phyloP scores from a whole-genome alignment of 2,797 vertebrate species.

The Parauchenoglanis ngamensis region DNA sequence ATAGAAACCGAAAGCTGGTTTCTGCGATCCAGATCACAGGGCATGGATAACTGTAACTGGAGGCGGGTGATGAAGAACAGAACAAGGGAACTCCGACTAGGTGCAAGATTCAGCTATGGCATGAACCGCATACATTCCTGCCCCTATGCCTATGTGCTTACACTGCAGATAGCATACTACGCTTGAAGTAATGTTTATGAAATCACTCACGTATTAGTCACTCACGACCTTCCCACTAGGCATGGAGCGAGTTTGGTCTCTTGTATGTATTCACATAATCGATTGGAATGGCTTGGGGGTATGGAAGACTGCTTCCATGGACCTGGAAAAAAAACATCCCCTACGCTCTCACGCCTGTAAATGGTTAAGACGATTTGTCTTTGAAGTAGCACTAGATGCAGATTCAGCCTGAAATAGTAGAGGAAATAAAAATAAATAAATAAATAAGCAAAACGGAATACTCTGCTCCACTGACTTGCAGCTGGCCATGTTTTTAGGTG shows the following conservation, averaged over 20 bases:
- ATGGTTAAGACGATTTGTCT: neutral
- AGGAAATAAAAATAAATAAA: neutral
- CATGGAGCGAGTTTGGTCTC: neutral
- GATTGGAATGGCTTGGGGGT: neutral
- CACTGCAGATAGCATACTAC: conserved; percentile 14
- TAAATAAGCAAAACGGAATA: neutral
- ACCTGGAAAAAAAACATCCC: neutral
- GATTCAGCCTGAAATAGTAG: neutral
- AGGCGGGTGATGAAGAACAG: conserved; percentile 35
- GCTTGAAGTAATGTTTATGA: conserved; percentile 12
- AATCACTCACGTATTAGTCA: conserved; percentile 19
- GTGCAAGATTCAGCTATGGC: conserved; percentile 20
- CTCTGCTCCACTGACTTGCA: neutral
- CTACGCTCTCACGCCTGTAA: neutral
- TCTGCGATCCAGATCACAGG: conserved; percentile 22
- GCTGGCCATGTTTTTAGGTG: conserved; percentile 30
- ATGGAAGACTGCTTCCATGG: neutral
- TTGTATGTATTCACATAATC: neutral
- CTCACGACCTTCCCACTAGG: conserved; percentile 8
- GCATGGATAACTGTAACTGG: conserved; percentile 25
- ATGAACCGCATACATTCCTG: conserved; percentile 38
- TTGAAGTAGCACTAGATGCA: neutral
- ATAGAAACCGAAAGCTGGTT: neutral
- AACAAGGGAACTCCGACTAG: conserved; percentile 9
- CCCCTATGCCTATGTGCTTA: conserved; percentile 24